Conservation (phyloP, 1,140 invertebrate species). For the Thaumetopoea pityocampa region DNA sequence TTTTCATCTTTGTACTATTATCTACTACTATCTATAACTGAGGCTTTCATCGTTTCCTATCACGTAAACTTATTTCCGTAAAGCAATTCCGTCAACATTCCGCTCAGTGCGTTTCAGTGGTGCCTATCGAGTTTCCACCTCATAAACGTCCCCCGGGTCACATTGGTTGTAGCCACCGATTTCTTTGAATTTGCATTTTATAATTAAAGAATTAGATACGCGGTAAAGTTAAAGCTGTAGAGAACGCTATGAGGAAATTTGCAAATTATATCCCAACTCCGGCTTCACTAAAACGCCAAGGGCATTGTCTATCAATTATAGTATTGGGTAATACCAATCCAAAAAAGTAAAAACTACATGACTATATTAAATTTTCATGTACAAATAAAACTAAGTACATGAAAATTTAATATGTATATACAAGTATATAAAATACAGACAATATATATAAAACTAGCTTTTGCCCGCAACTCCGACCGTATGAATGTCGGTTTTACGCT, state of each 20-base stretch:
- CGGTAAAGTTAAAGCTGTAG: constrained; percentile 16
- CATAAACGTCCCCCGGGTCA: constrained; percentile 43
- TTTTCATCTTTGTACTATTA: not conserved
- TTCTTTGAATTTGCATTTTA: constrained; percentile 57
- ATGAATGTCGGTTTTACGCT: too few species aligned
- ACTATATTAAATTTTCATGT: too few species aligned
- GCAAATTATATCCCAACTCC: not conserved
- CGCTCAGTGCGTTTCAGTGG: constrained; percentile 27
- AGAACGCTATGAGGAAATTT: not conserved
- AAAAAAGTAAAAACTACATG: too few species aligned
- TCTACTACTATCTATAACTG: not conserved
- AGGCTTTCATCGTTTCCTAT: not conserved
- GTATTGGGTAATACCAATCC: too few species aligned
- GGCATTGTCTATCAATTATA: not conserved
- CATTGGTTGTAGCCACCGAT: constrained; percentile 46
- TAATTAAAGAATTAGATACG: constrained; percentile 61
- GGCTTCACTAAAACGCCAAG: not conserved
- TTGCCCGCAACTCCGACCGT: too few species aligned
- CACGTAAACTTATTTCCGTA: constrained; percentile 4
- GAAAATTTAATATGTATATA: too few species aligned
- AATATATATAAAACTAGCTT: too few species aligned
- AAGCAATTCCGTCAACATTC: constrained; percentile 30
- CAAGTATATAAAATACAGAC: too few species aligned
- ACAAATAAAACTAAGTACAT: too few species aligned
- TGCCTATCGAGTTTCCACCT: constrained; percentile 51